Evolutionary conservation across 2,888 invertebrate genomes (phyloP).

Genomic region (Hyppa rectilinea): DNA sequence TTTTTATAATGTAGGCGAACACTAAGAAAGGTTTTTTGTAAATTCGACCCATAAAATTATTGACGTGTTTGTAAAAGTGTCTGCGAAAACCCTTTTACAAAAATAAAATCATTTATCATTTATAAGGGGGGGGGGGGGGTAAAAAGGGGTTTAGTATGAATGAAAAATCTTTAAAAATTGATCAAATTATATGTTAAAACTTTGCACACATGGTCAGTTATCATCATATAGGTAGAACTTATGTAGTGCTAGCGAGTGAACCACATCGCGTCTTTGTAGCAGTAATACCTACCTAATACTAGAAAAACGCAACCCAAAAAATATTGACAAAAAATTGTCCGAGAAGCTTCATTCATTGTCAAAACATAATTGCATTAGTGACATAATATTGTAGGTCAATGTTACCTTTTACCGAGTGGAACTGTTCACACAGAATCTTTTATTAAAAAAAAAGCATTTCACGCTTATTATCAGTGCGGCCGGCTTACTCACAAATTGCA

Average conservation of each 20-base stretch:
- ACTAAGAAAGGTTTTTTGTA: too few species aligned
- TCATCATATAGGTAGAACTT: neutral
- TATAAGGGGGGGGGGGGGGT: too few species aligned
- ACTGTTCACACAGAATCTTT: constrained; percentile 66
- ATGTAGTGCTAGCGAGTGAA: too few species aligned
- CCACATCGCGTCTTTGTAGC: neutral
- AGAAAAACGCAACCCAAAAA: neutral
- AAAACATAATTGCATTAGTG: constrained; percentile 40
- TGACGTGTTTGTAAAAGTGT: too few species aligned
- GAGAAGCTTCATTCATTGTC: constrained; percentile 25
- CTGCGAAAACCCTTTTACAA: too few species aligned
- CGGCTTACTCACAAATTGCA: constrained; percentile 75
- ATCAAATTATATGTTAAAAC: neutral
- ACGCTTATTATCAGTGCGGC: constrained; percentile 79
- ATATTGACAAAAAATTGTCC: constrained; percentile 18
- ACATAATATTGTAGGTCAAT: constrained; percentile 61
- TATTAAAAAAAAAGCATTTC: constrained; percentile 76
- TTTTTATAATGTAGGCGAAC: too few species aligned
- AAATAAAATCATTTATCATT: too few species aligned
- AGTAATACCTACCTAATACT: neutral
- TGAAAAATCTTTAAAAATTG: too few species aligned
- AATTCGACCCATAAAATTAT: too few species aligned
- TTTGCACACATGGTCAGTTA: neutral
- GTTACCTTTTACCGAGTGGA: constrained; percentile 52
- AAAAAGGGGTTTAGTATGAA: too few species aligned